Base-by-base conservation (phyloP, 2,113 vertebrate genomes). In the Panthera tigris region DNA sequence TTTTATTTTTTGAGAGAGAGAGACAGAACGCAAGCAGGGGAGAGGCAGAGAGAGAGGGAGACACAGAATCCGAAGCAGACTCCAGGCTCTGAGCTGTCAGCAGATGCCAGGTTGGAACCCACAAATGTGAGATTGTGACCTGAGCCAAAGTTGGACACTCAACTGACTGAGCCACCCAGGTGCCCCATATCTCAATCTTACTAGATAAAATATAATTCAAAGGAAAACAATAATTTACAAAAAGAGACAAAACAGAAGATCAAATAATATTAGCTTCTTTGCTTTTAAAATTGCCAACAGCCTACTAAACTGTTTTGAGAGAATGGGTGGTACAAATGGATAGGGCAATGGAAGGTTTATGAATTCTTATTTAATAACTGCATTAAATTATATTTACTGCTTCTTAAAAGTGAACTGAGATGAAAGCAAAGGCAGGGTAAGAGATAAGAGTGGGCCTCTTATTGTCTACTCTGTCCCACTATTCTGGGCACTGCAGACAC, bases 191-290 rank as follows among this genome's bases (percentile, higher is more conserved):
- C 57, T 61, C 57, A 23, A 21, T 61, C 19, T 61, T 61, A 65
- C 45, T 74, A 81, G 33, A 96, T 76, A 61, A 92, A 74, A 85
- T 89, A n/a, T 39, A 91, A 71, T n/a, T 65, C 33, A 95, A 91
- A 89, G 71, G 48, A 92, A 92, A 97, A 21, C 7, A 63, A 93
- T 78, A 83, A 79, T 71, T 76, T 41, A 65, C 18, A 36, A 73
- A 86, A 88, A 36, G 74, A 94, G 6, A 79, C 61, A 79, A 66
- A 89, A 91, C 86, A 45, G 48, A 36, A 41, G 13, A 45, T n/a
- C 36, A 85, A 81, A 89, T 66, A n/a, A 3, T 65, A 14, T 21
- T 90, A 50, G 36, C n/a, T 39, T 27, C 10, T 89, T 95, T 85
- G 48, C 18, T 92, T 97, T 96, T 74, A 95, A 93, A 80, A 80